Percentiles rank a stretch among this genome's conserved stretches.
Evolutionary conservation across 1,140 invertebrate species (phyloP).

Genomic region (Magallana angulata): DNA sequence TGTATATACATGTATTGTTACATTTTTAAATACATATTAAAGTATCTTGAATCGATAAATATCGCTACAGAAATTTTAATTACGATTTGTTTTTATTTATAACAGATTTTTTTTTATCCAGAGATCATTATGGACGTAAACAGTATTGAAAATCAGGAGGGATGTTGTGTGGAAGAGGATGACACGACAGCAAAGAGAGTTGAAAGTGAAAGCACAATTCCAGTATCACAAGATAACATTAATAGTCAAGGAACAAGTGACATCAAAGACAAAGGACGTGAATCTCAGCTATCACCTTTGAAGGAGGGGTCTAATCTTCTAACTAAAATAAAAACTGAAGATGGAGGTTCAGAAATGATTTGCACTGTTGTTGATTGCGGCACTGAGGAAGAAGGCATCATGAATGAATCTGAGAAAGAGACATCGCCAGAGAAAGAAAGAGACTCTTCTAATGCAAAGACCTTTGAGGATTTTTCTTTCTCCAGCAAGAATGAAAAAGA

Average conservation of each 20-base stretch:
- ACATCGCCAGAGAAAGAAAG: neutral
- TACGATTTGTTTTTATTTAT: too few relatives aligned
- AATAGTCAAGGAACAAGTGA: neutral
- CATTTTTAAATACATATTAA: too few relatives aligned
- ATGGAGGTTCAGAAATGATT: neutral
- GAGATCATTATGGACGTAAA: neutral
- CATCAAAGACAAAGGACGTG: neutral
- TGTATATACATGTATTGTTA: too few relatives aligned
- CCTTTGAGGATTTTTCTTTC: neutral
- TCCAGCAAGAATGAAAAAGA: neutral
- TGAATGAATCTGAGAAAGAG: neutral
- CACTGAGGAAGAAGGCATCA: neutral
- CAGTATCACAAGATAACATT: neutral
- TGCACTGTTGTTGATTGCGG: neutral
- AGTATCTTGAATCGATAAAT: too few relatives aligned
- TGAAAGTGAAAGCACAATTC: neutral
- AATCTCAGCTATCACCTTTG: neutral
- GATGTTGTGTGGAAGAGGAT: neutral
- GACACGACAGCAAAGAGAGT: neutral
- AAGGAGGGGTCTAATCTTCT: neutral
- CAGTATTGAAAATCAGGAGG: neutral
- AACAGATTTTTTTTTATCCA: too few relatives aligned
- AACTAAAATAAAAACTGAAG: neutral
- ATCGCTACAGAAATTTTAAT: too few relatives aligned
- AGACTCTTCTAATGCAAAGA: neutral